Base-by-base conservation (phyloP, 2,113 vertebrate species). In the Clupea harengus region DNA sequence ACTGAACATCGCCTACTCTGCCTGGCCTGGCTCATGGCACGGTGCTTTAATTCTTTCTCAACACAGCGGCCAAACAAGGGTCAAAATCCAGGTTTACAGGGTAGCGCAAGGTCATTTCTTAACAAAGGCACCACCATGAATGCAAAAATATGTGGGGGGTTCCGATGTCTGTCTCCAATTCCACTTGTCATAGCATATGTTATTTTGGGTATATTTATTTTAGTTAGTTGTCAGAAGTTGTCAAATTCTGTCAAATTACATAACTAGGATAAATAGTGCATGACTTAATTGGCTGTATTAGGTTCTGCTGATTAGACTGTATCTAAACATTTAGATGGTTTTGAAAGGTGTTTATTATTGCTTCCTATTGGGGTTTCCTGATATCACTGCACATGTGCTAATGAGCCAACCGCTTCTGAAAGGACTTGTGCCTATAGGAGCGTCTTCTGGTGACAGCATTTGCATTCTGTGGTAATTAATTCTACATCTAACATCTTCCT, bases 1-100 rank as follows among this genome's bases (percentile, higher is more conserved):
- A 64, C 86, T 85, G 90, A 90, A 86, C 87, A 85, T 89, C 87
- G 86, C 87, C 91, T 93, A 39, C 25, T 78, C 28, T 44, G 13
- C 25, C 25, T 39, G 25, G 72, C 72, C 32, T 78, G 25, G 32
- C 32, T 44, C 32, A 39, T 72, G 64, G 64, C n/a, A 72, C 10
- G 3, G 18, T 72, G 60, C 22, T 67, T 25, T 25, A 67, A 60
- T 60, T 60, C 6, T 20, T 60, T 22, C 3, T 20, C 39, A 39
- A 39, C 39, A 39, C 39, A 39, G 39, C 39, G 39, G 39, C 39
- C 2, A 39, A 2, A n/a, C n/a, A 39, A 39, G 39, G 39, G 39
- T 39, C 39, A 2, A 39, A 39, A 39, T 39, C 39, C 39, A 39
- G 39, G 39, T 39, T 39, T 39, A 39, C 39, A 20, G 20, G 54